Conservation (phyloP, 2,888 invertebrate genomes). For the Eupithecia inturbata region DNA sequence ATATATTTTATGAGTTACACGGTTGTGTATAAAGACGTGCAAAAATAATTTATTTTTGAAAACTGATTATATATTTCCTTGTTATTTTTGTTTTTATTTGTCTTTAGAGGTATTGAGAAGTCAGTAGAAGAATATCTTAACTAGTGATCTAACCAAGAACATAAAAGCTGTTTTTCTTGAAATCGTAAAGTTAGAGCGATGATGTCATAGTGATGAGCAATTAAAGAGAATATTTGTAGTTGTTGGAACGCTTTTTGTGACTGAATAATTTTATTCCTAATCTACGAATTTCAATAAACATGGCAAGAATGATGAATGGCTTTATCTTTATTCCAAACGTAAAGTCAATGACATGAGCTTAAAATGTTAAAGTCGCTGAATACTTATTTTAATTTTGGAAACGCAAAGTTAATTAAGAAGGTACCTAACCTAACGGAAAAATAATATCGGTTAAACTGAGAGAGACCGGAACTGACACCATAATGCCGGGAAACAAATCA, state of each 20-base stretch:
- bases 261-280: conserved; percentile 10
- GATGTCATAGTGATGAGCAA: conserved; percentile 38
- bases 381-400: neutral
- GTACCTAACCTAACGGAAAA: neutral
- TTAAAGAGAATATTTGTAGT: conserved; percentile 24
- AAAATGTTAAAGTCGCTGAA: neutral
- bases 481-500: neutral
- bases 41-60: neutral
- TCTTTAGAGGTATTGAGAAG: neutral
- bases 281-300: neutral
- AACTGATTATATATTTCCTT: neutral
- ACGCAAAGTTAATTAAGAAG: neutral
- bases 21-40: neutral
- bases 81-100: neutral
- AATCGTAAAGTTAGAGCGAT: conserved; percentile 22
- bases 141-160: conserved; percentile 9
- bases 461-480: neutral
- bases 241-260: conserved; percentile 17
- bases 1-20: neutral
- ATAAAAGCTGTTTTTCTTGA: conserved; percentile 20
- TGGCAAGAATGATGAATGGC: neutral
- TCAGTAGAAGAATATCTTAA: neutral
- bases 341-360: neutral
- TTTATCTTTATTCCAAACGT: neutral
- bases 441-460: neutral